Percentiles rank a stretch among this genome's conserved stretches.
Evolutionary conservation across 2,888 invertebrate species (phyloP).

Genomic region (Norana najaformis): DNA sequence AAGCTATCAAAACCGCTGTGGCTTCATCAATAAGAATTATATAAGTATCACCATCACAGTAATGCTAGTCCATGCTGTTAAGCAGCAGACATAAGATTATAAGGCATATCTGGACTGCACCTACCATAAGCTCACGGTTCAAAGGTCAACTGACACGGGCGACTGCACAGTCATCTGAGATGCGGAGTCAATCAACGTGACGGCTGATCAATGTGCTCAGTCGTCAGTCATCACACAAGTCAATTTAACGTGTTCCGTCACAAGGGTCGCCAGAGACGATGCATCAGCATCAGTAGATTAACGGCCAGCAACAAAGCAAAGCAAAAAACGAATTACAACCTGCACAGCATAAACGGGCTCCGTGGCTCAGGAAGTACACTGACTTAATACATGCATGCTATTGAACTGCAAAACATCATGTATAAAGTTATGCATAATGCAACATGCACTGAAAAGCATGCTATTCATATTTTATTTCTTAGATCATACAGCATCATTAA

Average conservation of each 20-base stretch:
- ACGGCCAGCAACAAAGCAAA: neutral
- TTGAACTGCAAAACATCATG: neutral
- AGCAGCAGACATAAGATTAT: neutral
- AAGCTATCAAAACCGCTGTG: no score
- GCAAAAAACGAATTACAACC: neutral
- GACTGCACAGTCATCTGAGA: neutral
- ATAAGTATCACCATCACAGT: neutral
- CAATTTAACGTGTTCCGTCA: slow-evolving; percentile 1
- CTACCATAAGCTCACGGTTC: neutral
- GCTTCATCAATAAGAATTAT: neutral
- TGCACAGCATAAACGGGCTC: neutral
- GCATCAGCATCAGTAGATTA: neutral
- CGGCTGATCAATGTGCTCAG: neutral
- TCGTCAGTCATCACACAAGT: slow-evolving; percentile 7
- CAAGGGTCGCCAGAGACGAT: neutral
- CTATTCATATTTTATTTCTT: neutral
- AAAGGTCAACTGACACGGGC: neutral
- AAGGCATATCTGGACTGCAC: neutral
- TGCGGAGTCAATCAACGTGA: slow-evolving; percentile 13
- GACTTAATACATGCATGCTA: neutral
- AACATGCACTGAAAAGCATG: neutral
- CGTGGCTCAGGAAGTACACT: neutral
- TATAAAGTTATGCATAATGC: neutral
- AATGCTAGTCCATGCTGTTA: neutral
- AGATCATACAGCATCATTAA: neutral